Percentiles rank a stretch among this genome's conserved stretches.
Evolutionary conservation across 2,797 vertebrate genomes (phyloP).

Genomic region (Acanthis flammea): DNA sequence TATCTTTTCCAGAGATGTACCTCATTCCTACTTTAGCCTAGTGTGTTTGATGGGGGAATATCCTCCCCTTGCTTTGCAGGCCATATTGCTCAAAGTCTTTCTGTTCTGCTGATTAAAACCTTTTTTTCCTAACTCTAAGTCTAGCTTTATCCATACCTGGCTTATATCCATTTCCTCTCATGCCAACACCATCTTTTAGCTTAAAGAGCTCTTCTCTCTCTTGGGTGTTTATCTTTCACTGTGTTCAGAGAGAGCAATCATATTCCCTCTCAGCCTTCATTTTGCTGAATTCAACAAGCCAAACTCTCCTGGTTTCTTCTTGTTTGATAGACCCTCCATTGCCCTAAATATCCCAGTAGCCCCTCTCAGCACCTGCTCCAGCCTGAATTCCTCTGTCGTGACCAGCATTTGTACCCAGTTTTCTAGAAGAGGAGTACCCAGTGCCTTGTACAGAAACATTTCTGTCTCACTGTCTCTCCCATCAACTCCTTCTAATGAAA

Average conservation of each 20-base stretch:
- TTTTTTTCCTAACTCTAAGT: background rate
- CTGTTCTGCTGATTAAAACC: slow-evolving; percentile 22
- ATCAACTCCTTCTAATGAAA: slow-evolving; percentile 41
- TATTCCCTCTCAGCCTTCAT: slow-evolving; percentile 33
- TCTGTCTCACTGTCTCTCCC: slow-evolving; percentile 11
- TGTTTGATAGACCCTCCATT: background rate
- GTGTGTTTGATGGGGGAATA: background rate
- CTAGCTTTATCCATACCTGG: slow-evolving; percentile 29
- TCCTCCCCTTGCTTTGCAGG: background rate
- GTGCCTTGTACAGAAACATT: slow-evolving; percentile 6
- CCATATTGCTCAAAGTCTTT: background rate
- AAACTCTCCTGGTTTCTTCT: slow-evolving; percentile 21
- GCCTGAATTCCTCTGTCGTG: slow-evolving; percentile 16
- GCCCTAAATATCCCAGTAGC: slow-evolving; percentile 24
- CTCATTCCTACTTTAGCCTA: background rate
- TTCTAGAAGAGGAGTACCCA: slow-evolving; percentile 20
- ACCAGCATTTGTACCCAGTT: background rate
- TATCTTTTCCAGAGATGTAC: background rate
- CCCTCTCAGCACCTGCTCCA: slow-evolving; percentile 25
- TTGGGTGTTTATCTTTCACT: background rate
- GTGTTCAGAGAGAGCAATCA: background rate
- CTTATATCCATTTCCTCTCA: slow-evolving; percentile 15
- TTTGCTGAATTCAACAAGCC: slow-evolving; percentile 29
- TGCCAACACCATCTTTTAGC: slow-evolving; percentile 18
- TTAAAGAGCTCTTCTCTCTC: slow-evolving; percentile 36